A percentile compares a stretch with the other conserved stretches of the same genome.
These are phyloP conservation scores for Rhagonycha fulva DNA, from an alignment of 2,888 invertebrate species.

Conservation along the genomic window DNA sequence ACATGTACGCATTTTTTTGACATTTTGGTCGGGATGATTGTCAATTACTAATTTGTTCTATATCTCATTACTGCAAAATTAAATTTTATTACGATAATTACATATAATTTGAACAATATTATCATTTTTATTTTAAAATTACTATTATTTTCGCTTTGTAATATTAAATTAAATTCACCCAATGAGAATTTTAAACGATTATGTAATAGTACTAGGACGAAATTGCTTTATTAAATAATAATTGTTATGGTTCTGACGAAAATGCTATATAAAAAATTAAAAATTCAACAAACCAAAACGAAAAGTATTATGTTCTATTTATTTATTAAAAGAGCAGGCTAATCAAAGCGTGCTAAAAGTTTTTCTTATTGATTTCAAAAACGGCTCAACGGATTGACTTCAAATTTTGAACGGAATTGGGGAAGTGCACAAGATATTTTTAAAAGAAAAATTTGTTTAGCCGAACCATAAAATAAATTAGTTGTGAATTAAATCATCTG, in stretches of 20 bases:
- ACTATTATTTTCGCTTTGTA: neutral
- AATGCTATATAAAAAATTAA: neutral
- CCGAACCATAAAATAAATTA: too few species aligned
- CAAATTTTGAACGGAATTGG: too few species aligned
- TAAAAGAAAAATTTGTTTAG: too few species aligned
- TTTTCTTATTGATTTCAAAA: too few species aligned
- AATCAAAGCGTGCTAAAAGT: neutral
- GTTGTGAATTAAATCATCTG: too few species aligned
- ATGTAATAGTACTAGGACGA: neutral
- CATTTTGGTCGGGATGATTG: too few species aligned
- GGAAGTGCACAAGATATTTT: too few species aligned
- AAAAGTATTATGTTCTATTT: neutral
- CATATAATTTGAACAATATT: neutral
- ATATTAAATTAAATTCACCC: neutral
- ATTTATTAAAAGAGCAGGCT: neutral
- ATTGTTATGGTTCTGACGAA: neutral
- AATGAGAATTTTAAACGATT: neutral
- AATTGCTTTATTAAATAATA: neutral
- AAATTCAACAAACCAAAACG: neutral
- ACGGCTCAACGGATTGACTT: too few species aligned
- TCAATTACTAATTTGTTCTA: too few species aligned
- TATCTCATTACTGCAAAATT: neutral
- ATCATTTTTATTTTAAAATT: neutral
- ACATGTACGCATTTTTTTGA: too few species aligned
- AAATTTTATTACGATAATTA: neutral